A percentile compares a stretch with the other conserved stretches of the same genome.
Conservation (phyloP, 2,888 invertebrate species). For the Tipula helvola region DNA sequence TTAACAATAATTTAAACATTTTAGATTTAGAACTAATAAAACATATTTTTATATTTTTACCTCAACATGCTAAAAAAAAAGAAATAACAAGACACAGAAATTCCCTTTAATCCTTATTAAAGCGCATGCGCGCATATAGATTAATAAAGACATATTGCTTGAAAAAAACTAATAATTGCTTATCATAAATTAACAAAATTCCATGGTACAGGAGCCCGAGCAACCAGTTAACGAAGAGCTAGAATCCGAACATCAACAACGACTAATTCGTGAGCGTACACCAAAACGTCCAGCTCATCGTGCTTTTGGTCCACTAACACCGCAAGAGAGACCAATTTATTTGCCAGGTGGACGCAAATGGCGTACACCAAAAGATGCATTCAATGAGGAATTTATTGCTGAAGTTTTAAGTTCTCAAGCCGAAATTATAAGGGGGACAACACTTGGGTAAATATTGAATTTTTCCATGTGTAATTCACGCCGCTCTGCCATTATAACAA, state of each 20-base stretch:
- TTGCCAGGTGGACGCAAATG: slow-evolving; percentile 67
- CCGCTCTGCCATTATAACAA: not conserved
- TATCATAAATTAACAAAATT: not conserved
- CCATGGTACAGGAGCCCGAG: not conserved
- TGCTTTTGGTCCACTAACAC: slow-evolving; percentile 45
- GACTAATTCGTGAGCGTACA: slow-evolving; percentile 38
- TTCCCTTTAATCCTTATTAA: not conserved
- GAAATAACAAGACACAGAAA: not conserved
- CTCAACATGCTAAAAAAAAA: not conserved
- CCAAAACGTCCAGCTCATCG: slow-evolving; percentile 35
- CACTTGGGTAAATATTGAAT: slow-evolving; percentile 57
- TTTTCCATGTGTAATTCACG: not conserved
- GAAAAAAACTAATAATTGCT: not conserved
- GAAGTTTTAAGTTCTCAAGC: slow-evolving; percentile 75
- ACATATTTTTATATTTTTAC: not conserved
- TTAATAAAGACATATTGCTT: not conserved
- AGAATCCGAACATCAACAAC: slow-evolving; percentile 37
- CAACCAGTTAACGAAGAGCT: slow-evolving; percentile 31
- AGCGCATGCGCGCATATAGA: not conserved
- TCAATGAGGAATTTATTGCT: slow-evolving; percentile 79
- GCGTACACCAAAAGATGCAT: slow-evolving; percentile 74
- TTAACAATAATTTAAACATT: not conserved
- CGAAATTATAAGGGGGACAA: slow-evolving; percentile 71
- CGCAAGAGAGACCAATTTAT: slow-evolving; percentile 55
- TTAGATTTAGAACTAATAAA: not conserved